Base-by-base conservation (phyloP, 37 sponge, comb jelly and placozoan species). In the Eunapius fragilis region DNA sequence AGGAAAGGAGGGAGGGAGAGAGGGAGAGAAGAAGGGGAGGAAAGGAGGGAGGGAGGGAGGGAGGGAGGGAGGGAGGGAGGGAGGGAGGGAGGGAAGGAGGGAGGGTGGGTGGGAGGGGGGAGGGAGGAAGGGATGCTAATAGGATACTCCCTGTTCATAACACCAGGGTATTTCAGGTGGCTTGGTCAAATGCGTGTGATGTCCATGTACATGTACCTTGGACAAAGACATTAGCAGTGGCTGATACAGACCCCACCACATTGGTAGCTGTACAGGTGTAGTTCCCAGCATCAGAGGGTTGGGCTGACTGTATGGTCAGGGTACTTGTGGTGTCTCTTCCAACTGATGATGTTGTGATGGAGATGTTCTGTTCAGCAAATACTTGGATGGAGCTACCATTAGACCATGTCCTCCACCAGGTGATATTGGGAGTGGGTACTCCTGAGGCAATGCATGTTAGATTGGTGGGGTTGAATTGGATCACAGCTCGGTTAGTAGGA, bases 221-320 rank as follows among this genome's bases (percentile, higher is more conserved):
- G 30, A 90, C 82, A 32, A 72, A 77, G 4, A 85, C 48, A 32
- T 17, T 70, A 30, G 82, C 82, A 69, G 37, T 74, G 0, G 28
- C 25, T 28, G 67, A 26, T 38, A n/a, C 75, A 25, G 38, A 58
- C 22, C 34, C 80, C 31, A 84, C 76, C 14, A 69, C 76, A 72
- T 92, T 92, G 30, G 32, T 68, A 71, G 93, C 89, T 37, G 58
- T 79, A 89, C 93, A 92, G 24, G 31, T 74, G 58, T 92, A 92
- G 26, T 69, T 82, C 27, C 58, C 89, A 73, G 79, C 67, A 49
- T 88, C 80, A 71, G 37, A 26, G 14, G 86, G 76, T 25, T 32
- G 25, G 30, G 85, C 68, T 28, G 67, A 30, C 23, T 25, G 32
- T 19, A 89, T 24, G 14, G 70, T 74, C 28, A 89, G 58, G 34